Base-by-base conservation (phyloP, 2,113 vertebrate species). In the Cromileptes altivelis region DNA sequence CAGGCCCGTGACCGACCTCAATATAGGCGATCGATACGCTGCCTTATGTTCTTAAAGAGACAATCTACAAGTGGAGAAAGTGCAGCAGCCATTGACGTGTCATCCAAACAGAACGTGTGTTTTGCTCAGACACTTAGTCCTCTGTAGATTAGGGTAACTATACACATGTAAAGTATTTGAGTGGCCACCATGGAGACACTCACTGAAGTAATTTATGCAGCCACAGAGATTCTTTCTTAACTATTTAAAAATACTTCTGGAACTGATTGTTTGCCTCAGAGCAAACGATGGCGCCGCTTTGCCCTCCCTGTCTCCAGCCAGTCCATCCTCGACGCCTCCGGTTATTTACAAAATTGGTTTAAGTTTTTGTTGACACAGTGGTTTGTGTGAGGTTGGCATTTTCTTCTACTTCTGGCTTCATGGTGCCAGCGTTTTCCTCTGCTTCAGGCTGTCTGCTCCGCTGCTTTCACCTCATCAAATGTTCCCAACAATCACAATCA, bases 31-130 rank as follows among this genome's bases (percentile, higher is more conserved):
- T 93, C 90, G 2, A 91, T 93, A 37, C 0, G 0, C 65, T 73
- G 81, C 74, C 87, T 83, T 53, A 69, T 80, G 82, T 67, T 72
- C 71, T 88, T 79, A 85, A 86, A 89, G 70, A 92, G 73, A 78
- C 79, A 25, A 75, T 88, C 72, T 78, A 65, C 45, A 68, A 78
- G 63, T 69, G n/a, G 23, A 84, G 53, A 86, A 72, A 72, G 52
- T 15, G 61, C 83, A 14, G 82, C 72, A 47, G 33, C 27, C 55
- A 15, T 81, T 14, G 25, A 80, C 40, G 18, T 69, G 52, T 61
- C 37, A 25, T 79, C 53, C 50, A 79, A 75, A 70, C 33, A 67
- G 9, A 80, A 50, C 12, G 50, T 69, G 50, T 81, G 27, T 62
- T 57, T 78, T 77, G 57, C 40, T 55, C 42, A 87, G 42, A 27